phyloP scores from a whole-genome alignment of 1,140 invertebrate species.

The Penaeus japonicus region DNA sequence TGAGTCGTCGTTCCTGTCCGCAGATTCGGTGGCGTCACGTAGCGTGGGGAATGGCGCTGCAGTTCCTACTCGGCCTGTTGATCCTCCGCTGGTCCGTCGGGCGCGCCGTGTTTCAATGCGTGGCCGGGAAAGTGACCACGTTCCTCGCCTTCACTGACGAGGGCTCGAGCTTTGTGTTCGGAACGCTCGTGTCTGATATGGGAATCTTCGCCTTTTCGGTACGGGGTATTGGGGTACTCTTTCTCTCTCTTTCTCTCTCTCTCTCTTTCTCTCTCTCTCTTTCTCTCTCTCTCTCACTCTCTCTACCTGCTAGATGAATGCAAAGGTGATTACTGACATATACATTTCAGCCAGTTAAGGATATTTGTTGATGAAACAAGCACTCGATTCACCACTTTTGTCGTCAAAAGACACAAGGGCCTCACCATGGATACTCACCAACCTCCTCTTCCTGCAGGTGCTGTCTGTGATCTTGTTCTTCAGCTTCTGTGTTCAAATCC shows the following conservation, averaged over 20 bases:
- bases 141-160: constrained; percentile 82
- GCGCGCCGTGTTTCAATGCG: constrained; percentile 77
- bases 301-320: too few species aligned
- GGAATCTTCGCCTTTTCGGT: constrained; percentile 83
- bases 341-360: too few species aligned
- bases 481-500: constrained; percentile 83
- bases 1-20: constrained; percentile 38
- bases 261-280: too few species aligned
- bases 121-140: constrained; percentile 75
- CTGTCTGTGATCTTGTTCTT: constrained; percentile 93
- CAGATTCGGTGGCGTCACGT: constrained; percentile 81
- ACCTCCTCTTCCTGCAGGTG: constrained; percentile 67
- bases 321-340: too few species aligned
- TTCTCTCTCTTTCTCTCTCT: too few species aligned
- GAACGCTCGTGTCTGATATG: constrained; percentile 72
- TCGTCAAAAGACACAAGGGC: too few species aligned
- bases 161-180: constrained; percentile 88
- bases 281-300: too few species aligned
- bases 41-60: constrained; percentile 79
- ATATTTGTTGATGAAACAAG: too few species aligned
- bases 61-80: constrained; percentile 86
- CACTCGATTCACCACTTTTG: too few species aligned
- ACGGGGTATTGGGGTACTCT: constrained; percentile 61
- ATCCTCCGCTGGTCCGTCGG: constrained; percentile 86
- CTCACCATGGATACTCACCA: background rate